These are phyloP conservation scores for Trachurus trachurus DNA, from an alignment of 2,797 vertebrate genomes.

Conservation along the genomic window DNA sequence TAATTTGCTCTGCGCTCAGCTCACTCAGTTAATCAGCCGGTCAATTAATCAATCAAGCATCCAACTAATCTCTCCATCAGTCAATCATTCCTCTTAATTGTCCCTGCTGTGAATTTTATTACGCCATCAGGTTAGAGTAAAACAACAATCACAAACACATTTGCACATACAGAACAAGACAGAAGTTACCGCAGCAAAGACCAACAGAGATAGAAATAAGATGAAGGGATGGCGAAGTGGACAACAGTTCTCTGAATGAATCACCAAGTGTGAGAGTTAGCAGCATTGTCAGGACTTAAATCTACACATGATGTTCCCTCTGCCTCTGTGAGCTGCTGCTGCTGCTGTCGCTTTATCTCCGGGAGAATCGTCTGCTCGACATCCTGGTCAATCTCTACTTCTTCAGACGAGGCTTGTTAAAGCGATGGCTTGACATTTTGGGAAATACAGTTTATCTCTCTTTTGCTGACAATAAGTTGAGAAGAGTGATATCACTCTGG, in stretches of 20 bases:
- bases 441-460: background rate
- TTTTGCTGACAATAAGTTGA: background rate
- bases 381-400: background rate
- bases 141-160: constrained; percentile 1
- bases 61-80: constrained; percentile 10
- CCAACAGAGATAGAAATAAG: background rate
- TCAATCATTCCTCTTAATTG: constrained; percentile 35
- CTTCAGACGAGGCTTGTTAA: background rate
- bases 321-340: no score
- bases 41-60: constrained; percentile 37
- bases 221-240: background rate
- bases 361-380: background rate
- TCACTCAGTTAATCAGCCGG: constrained; percentile 17
- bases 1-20: background rate
- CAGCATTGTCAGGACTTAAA: background rate
- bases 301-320: background rate
- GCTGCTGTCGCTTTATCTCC: background rate
- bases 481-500: background rate
- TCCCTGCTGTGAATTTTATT: constrained; percentile 17
- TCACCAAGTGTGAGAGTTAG: background rate
- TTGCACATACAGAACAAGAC: background rate
- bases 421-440: constrained; percentile 6
- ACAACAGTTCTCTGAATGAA: background rate
- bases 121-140: constrained; percentile 11
- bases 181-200: background rate